These are phyloP conservation scores for Labeo rohita DNA, from an alignment of 2,113 vertebrate genomes.

Conservation along the genomic window DNA sequence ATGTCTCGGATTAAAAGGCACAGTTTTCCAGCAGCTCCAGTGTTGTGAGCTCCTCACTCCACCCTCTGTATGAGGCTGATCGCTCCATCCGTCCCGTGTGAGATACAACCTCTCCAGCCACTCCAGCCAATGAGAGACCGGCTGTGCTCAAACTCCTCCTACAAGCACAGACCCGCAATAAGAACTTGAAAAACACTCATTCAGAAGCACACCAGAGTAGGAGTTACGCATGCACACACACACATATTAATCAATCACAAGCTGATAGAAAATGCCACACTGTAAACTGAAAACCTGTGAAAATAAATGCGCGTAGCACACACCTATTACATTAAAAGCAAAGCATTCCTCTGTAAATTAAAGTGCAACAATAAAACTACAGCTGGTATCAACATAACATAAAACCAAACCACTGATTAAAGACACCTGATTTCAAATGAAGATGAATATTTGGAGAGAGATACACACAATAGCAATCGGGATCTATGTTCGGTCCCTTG, in stretches of 20 bases:
- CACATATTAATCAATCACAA: neutral
- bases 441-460: neutral
- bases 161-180: neutral
- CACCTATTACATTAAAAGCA: neutral
- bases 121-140: neutral
- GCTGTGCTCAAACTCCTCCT: neutral
- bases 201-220: neutral
- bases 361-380: neutral
- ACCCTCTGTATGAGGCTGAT: neutral
- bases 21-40: neutral
- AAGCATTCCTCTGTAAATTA: neutral
- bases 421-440: neutral
- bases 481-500: too few species aligned
- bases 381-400: neutral
- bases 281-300: neutral
- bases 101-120: neutral
- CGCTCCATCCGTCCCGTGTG: neutral
- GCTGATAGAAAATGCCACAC: neutral
- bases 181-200: neutral
- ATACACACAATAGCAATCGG: too few species aligned
- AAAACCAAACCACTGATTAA: neutral
- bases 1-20: neutral
- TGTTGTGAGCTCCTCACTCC: neutral
- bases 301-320: neutral
- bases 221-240: neutral